Conservation (phyloP, 2,888 invertebrate species). For the Lypha dubia region DNA sequence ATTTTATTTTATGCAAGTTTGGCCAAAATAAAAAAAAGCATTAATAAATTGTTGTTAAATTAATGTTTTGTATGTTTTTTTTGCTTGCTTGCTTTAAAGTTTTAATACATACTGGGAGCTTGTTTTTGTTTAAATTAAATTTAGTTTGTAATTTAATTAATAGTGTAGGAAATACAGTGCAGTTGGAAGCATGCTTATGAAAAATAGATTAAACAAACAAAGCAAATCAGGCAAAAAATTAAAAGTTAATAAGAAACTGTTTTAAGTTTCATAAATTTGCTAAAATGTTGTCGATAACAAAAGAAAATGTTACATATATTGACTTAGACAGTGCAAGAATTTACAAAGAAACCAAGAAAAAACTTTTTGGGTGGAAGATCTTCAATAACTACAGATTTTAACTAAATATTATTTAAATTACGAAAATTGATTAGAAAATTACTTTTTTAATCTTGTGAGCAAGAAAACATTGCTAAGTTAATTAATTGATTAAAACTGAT, state of each 20-base stretch:
- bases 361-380: too few species aligned
- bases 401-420: too few species aligned
- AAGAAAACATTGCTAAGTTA: too few species aligned
- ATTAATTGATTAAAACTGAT: too few species aligned
- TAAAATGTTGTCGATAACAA: too few species aligned
- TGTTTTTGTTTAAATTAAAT: conserved; percentile 13
- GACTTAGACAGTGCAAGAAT: too few species aligned
- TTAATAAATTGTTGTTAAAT: conserved; percentile 19
- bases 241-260: not conserved
- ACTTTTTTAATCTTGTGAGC: too few species aligned
- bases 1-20: conserved; percentile 12
- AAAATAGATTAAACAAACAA: not conserved
- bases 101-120: conserved; percentile 54
- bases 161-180: not conserved
- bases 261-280: not conserved
- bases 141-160: conserved; percentile 18
- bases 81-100: not conserved
- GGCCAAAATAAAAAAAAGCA: conserved; percentile 8
- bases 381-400: too few species aligned
- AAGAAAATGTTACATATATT: too few species aligned
- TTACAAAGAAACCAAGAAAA: too few species aligned
- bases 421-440: too few species aligned
- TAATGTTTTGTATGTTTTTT: not conserved
- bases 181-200: conserved; percentile 10
- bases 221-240: conserved; percentile 16